A percentile compares a stretch with the other conserved stretches of the same genome.
Conservation (phyloP, 2,888 invertebrate species). For the Drosophila fungiperda region DNA sequence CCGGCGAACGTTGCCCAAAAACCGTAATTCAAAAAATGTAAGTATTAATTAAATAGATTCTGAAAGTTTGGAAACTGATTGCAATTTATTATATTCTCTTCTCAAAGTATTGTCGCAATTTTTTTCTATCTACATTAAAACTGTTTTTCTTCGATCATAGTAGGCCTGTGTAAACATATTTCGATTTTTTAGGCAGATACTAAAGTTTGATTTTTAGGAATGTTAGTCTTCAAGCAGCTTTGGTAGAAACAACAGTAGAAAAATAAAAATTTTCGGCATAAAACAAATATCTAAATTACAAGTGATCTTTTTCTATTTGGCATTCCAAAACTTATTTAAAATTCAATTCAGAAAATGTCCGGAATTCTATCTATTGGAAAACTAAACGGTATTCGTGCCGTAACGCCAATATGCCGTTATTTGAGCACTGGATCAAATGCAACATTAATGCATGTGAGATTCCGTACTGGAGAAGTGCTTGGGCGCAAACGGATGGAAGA, state of each 20-base stretch:
- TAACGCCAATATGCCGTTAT: constrained; percentile 16
- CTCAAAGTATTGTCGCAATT: not conserved
- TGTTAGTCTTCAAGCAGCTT: not conserved
- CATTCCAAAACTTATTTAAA: not conserved
- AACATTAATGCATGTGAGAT: not conserved
- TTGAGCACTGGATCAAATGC: constrained; percentile 4
- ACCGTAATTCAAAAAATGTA: not conserved
- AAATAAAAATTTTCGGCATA: not conserved
- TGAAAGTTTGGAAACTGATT: not conserved
- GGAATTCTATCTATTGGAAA: constrained; percentile 20
- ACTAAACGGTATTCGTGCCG: not conserved
- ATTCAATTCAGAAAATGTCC: not conserved
- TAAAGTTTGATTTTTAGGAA: not conserved
- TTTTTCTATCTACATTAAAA: not conserved
- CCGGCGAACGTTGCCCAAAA: not conserved
- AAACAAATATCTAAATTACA: not conserved
- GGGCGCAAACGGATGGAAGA: not conserved
- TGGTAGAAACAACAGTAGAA: not conserved
- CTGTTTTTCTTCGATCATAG: not conserved
- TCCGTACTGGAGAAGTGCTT: not conserved
- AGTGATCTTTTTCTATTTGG: not conserved
- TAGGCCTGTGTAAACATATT: not conserved
- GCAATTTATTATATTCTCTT: not conserved
- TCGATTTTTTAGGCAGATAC: not conserved
- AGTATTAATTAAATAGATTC: not conserved